Evolutionary conservation across 1,140 invertebrate genomes (phyloP).

Genomic region (Eumaeus atala): DNA sequence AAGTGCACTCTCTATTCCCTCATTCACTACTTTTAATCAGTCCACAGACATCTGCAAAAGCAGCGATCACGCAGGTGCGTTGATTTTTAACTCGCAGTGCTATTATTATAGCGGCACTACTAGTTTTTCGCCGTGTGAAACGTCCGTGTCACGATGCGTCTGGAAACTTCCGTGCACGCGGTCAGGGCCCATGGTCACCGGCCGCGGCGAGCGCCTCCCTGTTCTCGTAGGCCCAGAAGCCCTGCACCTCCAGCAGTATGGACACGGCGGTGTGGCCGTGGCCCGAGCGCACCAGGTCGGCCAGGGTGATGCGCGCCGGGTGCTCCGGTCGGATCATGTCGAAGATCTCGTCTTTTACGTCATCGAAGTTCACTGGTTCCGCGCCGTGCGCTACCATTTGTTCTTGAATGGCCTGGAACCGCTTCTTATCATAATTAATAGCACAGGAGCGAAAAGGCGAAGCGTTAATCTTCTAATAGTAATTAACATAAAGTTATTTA

Average conservation of each 20-base stretch:
- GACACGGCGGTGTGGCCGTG: slow-evolving; percentile 95
- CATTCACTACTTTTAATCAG: too few relatives aligned
- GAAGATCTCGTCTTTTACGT: slow-evolving; percentile 98
- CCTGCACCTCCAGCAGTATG: slow-evolving; percentile 96
- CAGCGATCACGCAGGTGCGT: too few relatives aligned
- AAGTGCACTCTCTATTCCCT: too few relatives aligned
- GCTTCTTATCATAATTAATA: slow-evolving; percentile 1
- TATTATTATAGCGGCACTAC: too few relatives aligned
- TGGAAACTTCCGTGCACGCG: too few relatives aligned
- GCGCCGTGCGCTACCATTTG: slow-evolving; percentile 89
- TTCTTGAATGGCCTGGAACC: slow-evolving; percentile 87
- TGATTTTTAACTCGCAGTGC: too few relatives aligned
- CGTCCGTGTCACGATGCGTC: too few relatives aligned
- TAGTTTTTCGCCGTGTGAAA: too few relatives aligned
- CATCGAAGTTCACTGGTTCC: slow-evolving; percentile 91
- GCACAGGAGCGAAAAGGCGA: too few relatives aligned
- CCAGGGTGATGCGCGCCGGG: slow-evolving; percentile 88
- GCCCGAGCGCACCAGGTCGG: slow-evolving; percentile 88
- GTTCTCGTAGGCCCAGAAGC: slow-evolving; percentile 97
- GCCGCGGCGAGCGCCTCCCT: slow-evolving; percentile 85
- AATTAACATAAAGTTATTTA: too few relatives aligned
- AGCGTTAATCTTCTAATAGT: too few relatives aligned
- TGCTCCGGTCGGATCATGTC: slow-evolving; percentile 96
- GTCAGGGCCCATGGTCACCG: slow-evolving; percentile 32
- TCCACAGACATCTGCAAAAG: too few relatives aligned